phyloP scores from a whole-genome alignment of 1,140 invertebrate genomes.

The Radopholus similis region DNA sequence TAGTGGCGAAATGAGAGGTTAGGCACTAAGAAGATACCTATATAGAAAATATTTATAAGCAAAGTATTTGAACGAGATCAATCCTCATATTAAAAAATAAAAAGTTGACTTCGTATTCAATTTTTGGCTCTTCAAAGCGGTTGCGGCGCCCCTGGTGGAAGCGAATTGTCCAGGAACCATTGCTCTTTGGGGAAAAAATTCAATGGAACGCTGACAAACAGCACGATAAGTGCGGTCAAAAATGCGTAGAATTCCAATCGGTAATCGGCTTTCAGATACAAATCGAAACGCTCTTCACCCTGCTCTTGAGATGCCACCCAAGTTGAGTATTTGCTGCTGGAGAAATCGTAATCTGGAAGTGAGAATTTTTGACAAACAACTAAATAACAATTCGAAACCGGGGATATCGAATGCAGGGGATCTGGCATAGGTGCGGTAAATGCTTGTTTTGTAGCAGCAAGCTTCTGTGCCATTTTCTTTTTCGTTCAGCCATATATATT shows the following conservation, averaged over 20 bases:
- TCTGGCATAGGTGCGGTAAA: constrained; percentile 28
- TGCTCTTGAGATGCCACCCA: constrained; percentile 27
- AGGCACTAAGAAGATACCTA: no score
- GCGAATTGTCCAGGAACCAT: constrained; percentile 29
- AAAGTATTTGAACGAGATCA: neutral
- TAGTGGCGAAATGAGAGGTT: no score
- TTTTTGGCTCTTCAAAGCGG: constrained; percentile 13
- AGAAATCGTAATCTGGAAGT: constrained; percentile 27
- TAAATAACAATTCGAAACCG: constrained; percentile 14
- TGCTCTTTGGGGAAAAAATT: constrained; percentile 16
- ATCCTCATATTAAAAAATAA: neutral
- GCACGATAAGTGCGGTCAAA: constrained; percentile 19
- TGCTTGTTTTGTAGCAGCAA: constrained; percentile 23
- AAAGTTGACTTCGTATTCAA: no score
- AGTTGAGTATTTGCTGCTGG: constrained; percentile 29
- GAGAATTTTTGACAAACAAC: neutral
- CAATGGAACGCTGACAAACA: constrained; percentile 20
- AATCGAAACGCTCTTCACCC: constrained; percentile 7
- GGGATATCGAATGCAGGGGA: constrained; percentile 37
- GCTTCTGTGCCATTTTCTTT: constrained; percentile 9
- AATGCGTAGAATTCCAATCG: constrained; percentile 18
- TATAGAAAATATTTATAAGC: neutral
- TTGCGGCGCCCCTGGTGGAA: constrained; percentile 25
- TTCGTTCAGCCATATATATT: constrained; percentile 34
- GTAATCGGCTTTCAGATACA: constrained; percentile 22